Evolutionary conservation across 2,113 vertebrate species (phyloP), one percentile per base, ranked within the genome.

Genomic region (Nanger granti): DNA sequence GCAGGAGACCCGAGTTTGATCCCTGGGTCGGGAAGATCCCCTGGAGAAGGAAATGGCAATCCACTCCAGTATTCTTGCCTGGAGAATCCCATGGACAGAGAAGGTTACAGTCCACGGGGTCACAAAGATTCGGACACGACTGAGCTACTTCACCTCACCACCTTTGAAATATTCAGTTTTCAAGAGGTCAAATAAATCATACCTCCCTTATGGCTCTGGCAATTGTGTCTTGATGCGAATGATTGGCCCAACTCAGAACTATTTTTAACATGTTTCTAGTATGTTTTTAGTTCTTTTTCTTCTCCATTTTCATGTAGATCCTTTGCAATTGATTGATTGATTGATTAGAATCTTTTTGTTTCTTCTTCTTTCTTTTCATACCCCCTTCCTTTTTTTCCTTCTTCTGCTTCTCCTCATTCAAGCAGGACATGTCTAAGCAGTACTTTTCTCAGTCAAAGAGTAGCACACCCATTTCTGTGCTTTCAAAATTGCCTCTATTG

Each of bases 231-330:
- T 87, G 31, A 18, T 49, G 22, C 14, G 44, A 22, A 64, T 86
- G 1, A 14, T 62, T 62, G 29, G 4, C 6, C 10, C 34, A 34
- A 18, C 4, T 49, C 59, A 34, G 10, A 7, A 9, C 24, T 47
- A 34, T 37, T 82, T 62, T 28, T 14, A 84, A 15, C 10, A 34
- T 52, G 69, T 13, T 89, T 22, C 20, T 24, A 26, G 3, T n/a
- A 24, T 0, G 0, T 37, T 55, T 47, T 10, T 10, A 10, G 31
- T 12, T 82, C 20, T 34, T 57, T 66, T 83, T 52, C 24, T 14
- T 84, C 52, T 62, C 52, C 26, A 20, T 37, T 59, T 31, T 41
- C 13, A 5, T 28, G 26, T 57, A 7, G n/a, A 66, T 7, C 37
- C 6, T 18, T 59, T 59, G 55, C 11, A 52, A 83, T 37, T 15